A percentile compares a stretch with the other conserved stretches of the same genome.
Evolutionary conservation across 2,113 vertebrate species (phyloP).

Genomic region (Neolamprologus ventralis): DNA sequence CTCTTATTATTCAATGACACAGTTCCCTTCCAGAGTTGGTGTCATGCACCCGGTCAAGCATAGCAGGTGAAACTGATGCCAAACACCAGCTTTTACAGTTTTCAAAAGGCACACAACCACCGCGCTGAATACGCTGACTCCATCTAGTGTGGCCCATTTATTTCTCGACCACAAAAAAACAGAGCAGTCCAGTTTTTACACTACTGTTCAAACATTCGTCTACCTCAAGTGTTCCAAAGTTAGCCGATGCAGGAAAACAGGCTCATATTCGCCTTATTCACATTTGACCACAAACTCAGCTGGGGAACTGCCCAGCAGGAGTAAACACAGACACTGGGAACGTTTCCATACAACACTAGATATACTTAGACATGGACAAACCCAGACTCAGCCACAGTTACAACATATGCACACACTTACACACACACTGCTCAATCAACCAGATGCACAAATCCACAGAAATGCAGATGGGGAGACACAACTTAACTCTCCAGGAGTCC

Average conservation of each 20-base stretch:
- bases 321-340: constrained; percentile 52
- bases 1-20: neutral
- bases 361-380: constrained; percentile 44
- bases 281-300: constrained; percentile 33
- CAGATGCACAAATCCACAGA: neutral
- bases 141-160: neutral
- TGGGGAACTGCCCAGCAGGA: constrained; percentile 37
- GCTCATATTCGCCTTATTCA: constrained; percentile 36
- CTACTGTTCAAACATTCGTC: constrained; percentile 31
- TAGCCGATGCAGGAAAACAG: constrained; percentile 34
- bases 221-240: constrained; percentile 38
- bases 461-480: neutral
- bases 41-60: neutral
- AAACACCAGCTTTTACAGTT: neutral
- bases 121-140: neutral
- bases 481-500: neutral
- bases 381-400: constrained; percentile 8
- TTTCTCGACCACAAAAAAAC: constrained; percentile 27
- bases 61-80: neutral
- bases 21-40: neutral
- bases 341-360: constrained; percentile 49
- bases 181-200: constrained; percentile 7
- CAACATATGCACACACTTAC: neutral
- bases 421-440: neutral
- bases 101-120: neutral